Conservation (phyloP, 2,888 invertebrate genomes). For the Scaptomyza cyrtandrae region DNA sequence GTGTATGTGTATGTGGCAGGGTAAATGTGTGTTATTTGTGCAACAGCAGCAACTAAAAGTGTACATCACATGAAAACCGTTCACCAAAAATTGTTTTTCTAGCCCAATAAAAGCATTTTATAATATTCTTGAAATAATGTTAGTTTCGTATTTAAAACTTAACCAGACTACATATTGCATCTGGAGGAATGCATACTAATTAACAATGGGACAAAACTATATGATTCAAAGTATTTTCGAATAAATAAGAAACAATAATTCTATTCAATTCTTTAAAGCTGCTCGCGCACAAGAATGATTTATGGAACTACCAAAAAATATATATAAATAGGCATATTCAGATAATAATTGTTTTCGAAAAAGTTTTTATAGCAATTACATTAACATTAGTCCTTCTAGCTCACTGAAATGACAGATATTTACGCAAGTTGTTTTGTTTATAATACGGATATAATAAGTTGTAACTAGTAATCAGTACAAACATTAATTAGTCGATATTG, state of each 20-base stretch:
- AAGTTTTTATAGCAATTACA: constrained; percentile 18
- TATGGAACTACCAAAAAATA: constrained; percentile 4
- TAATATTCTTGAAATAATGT: constrained; percentile 7
- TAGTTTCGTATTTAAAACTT: constrained; percentile 19
- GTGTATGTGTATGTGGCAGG: constrained; percentile 6
- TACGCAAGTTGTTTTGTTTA: constrained; percentile 4
- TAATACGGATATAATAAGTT: constrained; percentile 12
- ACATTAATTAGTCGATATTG: constrained; percentile 17
- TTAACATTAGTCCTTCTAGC: constrained; percentile 39
- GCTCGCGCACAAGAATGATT: constrained; percentile 3
- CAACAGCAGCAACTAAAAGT: constrained; percentile 29
- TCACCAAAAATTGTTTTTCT: constrained; percentile 36
- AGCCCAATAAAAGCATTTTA: constrained; percentile 24
- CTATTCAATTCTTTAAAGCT: constrained; percentile 4
- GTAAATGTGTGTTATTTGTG: constrained; percentile 10
- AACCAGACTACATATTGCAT: neutral
- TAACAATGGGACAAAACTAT: neutral
- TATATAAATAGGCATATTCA: constrained; percentile 9
- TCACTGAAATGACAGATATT: constrained; percentile 36
- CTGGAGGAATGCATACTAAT: constrained; percentile 14
- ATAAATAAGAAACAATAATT: neutral
- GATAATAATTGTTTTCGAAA: constrained; percentile 9
- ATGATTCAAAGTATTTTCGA: neutral
- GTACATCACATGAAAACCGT: constrained; percentile 30
- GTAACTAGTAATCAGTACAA: constrained; percentile 50